Base-by-base conservation (phyloP, 1,140 invertebrate genomes). In the Camponotus pennsylvanicus region DNA sequence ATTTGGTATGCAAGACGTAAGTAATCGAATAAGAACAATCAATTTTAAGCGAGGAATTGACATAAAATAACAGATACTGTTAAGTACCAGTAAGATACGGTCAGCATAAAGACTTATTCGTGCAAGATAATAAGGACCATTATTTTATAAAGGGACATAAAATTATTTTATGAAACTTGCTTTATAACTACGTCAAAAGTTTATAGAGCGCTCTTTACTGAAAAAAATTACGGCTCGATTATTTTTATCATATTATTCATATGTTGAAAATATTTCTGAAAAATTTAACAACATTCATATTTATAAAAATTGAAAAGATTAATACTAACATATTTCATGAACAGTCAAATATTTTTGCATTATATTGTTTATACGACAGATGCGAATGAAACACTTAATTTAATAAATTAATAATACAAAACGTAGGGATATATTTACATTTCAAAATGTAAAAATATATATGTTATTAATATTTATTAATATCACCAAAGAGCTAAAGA, bases 1-100 rank as follows among this genome's bases (percentile, higher is more conserved):
- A 61, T 61, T 59, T 61, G 40, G 11, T 83, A 83, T 61, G 55
- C 40, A 63, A 61, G 69, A 21, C 21, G 27, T 3, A 49, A 42
- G 32, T 73, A 83, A 83, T 73, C 32, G 79, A 75, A 83, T 83
- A 61, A 73, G 27, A 83, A 55, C 57, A 83, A 83, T 83, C 79
- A 61, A 32, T 83, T 83, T 61, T 61, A n/a, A 73, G 40, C 18
- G 18, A 61, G 27, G n/a, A 83, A 75, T 83, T 73, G 79, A 42
- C 67, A 27, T 61, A 42, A 83, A 13, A 52, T 55, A 45, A 52
- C 9, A 34, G n/a, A 52, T 8, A 21, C 3, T 21, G 3, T 6
- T 37, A 69, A 67, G 5, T 32, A 64, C 27, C 27, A 40, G 37
- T 21, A 52, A 52, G 64, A 79, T 52, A 34, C 4, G 15, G 5